Evolutionary conservation across 2,113 vertebrate genomes (phyloP), one percentile per base, ranked within the genome.

Genomic region (Platichthys stellatus): DNA sequence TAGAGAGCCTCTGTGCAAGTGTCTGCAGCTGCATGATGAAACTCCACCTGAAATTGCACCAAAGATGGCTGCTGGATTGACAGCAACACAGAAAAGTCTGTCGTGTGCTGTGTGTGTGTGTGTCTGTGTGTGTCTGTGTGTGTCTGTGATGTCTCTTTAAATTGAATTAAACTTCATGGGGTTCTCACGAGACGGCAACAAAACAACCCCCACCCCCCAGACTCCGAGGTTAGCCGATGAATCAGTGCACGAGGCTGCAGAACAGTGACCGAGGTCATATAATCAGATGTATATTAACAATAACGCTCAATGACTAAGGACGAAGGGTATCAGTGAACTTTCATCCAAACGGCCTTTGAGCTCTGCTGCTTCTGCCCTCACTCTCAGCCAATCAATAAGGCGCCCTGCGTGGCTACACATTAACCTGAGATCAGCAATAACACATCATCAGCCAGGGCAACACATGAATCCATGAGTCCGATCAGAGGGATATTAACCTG

Each of bases 61-160:
- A 89, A 90, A 90, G 78, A 90, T 89, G 87, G 91, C 91, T 89
- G 84, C 87, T 89, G 69, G 78, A 72, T 59, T 65, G 74, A 73
- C 56, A 79, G 49, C 59, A 77, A 68, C 64, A 47, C 63, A 54
- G 40, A 9, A 12, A 72, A 74, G 20, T 80, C 28, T 69, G 10
- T 5, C 21, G 51, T 53, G 51, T 6, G 9, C 38, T 31, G 21
- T 31, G 5, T 31, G 28, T 53, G 49, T 53, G 51, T n/a, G 28
- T 31, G 28, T 53, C 20, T 10, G 45, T 31, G 21, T 31, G 28
- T 31, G 28, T 31, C 5, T 49, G 63, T 31, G 20, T 53, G 51
- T 53, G 51, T 11, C 38, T 31, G 21, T 49, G 63, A 69, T 61
- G 65, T 68, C 68, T 51, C 83, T 92, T 91, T 88, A 84, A 89